Conservation (phyloP, 2,888 invertebrate species). For the Trissonchulus latispiculum region DNA sequence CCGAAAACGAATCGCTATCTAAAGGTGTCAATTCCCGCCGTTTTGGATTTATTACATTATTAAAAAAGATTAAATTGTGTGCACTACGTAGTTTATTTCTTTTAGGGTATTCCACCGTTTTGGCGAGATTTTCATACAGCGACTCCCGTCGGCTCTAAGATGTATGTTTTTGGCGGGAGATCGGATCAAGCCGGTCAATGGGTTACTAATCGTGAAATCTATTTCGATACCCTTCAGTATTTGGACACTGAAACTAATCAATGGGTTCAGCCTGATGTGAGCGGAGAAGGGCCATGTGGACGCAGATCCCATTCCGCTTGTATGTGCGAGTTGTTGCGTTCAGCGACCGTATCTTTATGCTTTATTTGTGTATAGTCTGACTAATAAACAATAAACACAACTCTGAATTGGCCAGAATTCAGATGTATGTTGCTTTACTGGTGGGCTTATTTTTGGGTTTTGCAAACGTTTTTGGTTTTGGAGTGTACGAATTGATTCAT, state of each 20-base stretch:
- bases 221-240: constrained; percentile 60
- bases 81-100: constrained; percentile 22
- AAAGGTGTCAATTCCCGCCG: no score
- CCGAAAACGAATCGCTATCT: no score
- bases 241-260: constrained; percentile 52
- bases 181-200: constrained; percentile 61
- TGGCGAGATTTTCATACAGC: constrained; percentile 82
- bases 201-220: constrained; percentile 58
- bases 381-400: no score
- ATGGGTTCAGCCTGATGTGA: constrained; percentile 48
- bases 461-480: no score
- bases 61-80: no score
- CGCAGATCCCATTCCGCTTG: constrained; percentile 83
- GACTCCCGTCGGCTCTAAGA: constrained; percentile 61
- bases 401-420: no score
- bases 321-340: constrained; percentile 51
- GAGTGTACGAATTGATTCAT: no score
- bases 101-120: constrained; percentile 57
- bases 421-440: no score
- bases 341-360: constrained; percentile 2
- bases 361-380: constrained; percentile 3
- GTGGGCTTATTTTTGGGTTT: no score
- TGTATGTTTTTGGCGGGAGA: constrained; percentile 83
- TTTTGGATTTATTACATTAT: no score
- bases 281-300: constrained; percentile 60